Percentiles rank a stretch among this genome's conserved stretches.
phyloP scores from a whole-genome alignment of 2,888 invertebrate genomes.

The Eupithecia tripunctaria region DNA sequence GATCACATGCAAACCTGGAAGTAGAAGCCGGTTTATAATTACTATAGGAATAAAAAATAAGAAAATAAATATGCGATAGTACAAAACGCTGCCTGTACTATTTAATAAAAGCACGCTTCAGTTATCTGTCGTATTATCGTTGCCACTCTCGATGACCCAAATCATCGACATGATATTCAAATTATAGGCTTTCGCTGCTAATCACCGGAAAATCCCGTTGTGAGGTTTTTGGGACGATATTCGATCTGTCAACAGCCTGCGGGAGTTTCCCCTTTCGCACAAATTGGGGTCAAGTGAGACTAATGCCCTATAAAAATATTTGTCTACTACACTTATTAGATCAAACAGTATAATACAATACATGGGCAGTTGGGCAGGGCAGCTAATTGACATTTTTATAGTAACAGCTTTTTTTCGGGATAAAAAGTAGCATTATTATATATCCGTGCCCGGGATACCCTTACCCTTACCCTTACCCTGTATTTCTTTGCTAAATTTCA shows the following conservation, averaged over 20 bases:
- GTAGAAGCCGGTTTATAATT: no score
- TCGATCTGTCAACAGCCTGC: neutral
- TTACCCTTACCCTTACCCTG: no score
- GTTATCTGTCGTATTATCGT: constrained; percentile 30
- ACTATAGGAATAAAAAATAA: neutral
- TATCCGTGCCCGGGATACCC: no score
- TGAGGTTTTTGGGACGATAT: neutral
- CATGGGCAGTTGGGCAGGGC: no score
- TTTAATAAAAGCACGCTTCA: constrained; percentile 30
- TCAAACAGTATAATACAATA: no score
- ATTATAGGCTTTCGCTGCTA: constrained; percentile 25
- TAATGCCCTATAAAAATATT: neutral
- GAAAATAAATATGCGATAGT: neutral
- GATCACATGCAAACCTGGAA: no score
- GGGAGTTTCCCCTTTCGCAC: constrained; percentile 1
- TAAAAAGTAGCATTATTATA: no score
- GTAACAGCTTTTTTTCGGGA: no score
- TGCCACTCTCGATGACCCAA: constrained; percentile 26
- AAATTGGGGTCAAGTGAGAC: constrained; percentile 2
- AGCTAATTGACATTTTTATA: no score
- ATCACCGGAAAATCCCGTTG: constrained; percentile 7
- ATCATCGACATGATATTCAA: constrained; percentile 31
- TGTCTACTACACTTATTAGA: neutral
- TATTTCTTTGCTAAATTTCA: no score
- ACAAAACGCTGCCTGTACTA: constrained; percentile 15